Conservation (phyloP, 1,140 invertebrate genomes). For the Ridgeia piscesae region DNA sequence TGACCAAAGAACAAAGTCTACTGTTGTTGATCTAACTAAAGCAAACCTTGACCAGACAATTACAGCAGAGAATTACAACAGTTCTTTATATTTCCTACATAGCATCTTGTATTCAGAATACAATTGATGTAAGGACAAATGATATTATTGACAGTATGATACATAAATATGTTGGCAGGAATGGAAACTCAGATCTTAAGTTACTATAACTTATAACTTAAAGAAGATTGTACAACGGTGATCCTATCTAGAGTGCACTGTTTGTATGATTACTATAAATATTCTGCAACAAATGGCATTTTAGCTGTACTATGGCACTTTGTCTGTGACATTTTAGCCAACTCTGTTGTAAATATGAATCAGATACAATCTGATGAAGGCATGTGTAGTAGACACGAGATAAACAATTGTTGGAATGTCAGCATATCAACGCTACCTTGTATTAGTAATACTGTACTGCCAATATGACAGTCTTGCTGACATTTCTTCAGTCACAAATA, state of each 20-base stretch:
- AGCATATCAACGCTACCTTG: too few relatives aligned
- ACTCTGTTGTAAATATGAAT: too few relatives aligned
- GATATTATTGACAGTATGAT: background rate
- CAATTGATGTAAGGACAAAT: background rate
- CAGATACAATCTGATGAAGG: too few relatives aligned
- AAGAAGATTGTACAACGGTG: background rate
- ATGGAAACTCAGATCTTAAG: background rate
- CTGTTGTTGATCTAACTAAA: background rate
- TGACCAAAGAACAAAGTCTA: background rate
- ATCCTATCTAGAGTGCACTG: background rate
- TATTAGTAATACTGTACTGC: too few relatives aligned
- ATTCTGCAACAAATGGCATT: background rate
- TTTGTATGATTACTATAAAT: background rate
- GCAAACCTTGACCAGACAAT: too few relatives aligned
- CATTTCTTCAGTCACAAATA: too few relatives aligned
- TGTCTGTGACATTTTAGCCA: too few relatives aligned
- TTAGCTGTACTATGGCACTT: too few relatives aligned
- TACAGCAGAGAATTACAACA: background rate
- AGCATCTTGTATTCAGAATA: background rate
- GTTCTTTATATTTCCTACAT: background rate
- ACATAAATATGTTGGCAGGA: background rate
- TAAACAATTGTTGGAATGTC: too few relatives aligned
- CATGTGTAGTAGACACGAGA: too few relatives aligned
- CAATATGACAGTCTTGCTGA: too few relatives aligned
- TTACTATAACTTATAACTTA: background rate